Percentiles rank a stretch among this genome's conserved stretches.
Conservation (phyloP, 35 echinoderm and acorn worm species). For the Apostichopus parvimensis region DNA sequence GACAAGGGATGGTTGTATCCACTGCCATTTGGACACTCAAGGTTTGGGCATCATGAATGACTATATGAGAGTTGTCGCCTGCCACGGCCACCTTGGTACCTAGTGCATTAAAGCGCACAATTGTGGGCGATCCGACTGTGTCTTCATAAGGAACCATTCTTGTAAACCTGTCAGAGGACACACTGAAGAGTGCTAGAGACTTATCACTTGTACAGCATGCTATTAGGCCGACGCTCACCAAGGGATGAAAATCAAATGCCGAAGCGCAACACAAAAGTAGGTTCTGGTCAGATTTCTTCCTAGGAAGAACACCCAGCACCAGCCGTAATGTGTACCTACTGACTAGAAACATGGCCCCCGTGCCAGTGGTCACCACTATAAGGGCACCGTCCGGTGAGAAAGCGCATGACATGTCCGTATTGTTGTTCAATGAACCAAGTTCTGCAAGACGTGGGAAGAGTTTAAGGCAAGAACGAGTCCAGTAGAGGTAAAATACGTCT, state of each 20-base stretch:
- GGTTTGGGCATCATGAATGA: slow-evolving; percentile 51
- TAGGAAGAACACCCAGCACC: slow-evolving; percentile 60
- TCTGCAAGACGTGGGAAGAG: slow-evolving; percentile 61
- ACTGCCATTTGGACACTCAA: slow-evolving; percentile 49
- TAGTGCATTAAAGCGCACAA: slow-evolving; percentile 74
- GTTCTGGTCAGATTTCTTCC: slow-evolving; percentile 42
- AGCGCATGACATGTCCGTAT: slow-evolving; percentile 56
- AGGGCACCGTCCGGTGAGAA: slow-evolving; percentile 78
- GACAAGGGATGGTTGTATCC: slow-evolving; percentile 72
- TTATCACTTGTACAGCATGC: slow-evolving; percentile 69
- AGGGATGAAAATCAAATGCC: slow-evolving; percentile 82
- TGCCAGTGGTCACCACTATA: slow-evolving; percentile 77
- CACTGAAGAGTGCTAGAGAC: slow-evolving; percentile 56
- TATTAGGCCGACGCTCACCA: slow-evolving; percentile 63
- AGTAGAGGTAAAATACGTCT: slow-evolving; percentile 78
- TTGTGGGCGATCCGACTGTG: slow-evolving; percentile 60
- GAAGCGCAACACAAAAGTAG: slow-evolving; percentile 51
- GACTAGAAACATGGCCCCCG: slow-evolving; percentile 79
- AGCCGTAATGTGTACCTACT: slow-evolving; percentile 56
- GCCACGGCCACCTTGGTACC: slow-evolving; percentile 74
- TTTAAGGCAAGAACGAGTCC: slow-evolving; percentile 70
- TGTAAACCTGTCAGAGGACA: slow-evolving; percentile 52
- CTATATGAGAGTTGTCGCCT: slow-evolving; percentile 68
- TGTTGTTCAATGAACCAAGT: slow-evolving; percentile 41
- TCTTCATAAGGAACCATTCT: slow-evolving; percentile 26